These are phyloP conservation scores for Aporophyla nigra DNA, from an alignment of 2,888 invertebrate species.

Conservation along the genomic window DNA sequence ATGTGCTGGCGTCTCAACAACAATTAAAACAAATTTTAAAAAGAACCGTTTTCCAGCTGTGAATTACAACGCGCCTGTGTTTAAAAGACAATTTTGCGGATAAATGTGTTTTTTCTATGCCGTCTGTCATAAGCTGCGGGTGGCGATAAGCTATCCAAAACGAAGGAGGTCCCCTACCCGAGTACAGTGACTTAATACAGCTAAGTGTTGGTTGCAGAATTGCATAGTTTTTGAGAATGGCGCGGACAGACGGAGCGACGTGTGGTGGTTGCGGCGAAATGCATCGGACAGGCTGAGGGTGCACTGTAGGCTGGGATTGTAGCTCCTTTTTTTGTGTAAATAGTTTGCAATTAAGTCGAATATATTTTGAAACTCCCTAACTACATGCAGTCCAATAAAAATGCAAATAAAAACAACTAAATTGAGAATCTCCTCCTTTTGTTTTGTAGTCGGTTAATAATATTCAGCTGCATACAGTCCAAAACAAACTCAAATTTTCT, in stretches of 20 bases:
- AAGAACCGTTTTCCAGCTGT: neutral
- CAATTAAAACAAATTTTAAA: no score
- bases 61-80: neutral
- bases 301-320: conserved; percentile 38
- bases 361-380: neutral
- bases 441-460: no score
- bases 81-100: conserved; percentile 14
- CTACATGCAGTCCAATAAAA: neutral
- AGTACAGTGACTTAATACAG: conserved; percentile 59
- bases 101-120: conserved; percentile 57
- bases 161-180: conserved; percentile 11
- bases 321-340: neutral
- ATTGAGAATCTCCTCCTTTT: no score
- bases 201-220: conserved; percentile 64
- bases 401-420: no score
- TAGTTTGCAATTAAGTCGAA: neutral
- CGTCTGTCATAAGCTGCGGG: conserved; percentile 88
- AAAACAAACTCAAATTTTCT: neutral
- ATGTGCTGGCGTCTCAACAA: no score
- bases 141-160: conserved; percentile 64
- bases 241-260: conserved; percentile 63
- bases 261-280: conserved; percentile 58
- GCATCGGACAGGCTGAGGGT: conserved; percentile 63
- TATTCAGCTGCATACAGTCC: no score
- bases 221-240: conserved; percentile 48